A percentile compares a stretch with the other conserved stretches of the same genome.
Conservation (phyloP, 2,888 invertebrate species). For the Aleiodes testaceus region DNA sequence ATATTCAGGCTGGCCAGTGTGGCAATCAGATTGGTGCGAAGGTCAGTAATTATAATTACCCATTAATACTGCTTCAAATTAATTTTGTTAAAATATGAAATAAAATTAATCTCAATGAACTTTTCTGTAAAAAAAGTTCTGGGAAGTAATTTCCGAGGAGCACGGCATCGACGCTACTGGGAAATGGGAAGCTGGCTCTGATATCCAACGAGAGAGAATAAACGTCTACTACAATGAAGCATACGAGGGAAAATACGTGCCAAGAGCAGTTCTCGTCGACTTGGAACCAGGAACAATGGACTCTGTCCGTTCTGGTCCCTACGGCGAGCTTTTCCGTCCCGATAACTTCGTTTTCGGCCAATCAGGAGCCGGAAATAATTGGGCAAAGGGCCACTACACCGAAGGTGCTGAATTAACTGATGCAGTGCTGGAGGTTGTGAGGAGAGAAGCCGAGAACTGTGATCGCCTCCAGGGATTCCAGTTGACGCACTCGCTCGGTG, state of each 20-base stretch:
- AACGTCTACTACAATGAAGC: constrained; percentile 79
- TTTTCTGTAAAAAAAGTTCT: constrained; percentile 75
- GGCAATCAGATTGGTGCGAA: constrained; percentile 89
- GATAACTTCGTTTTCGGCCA: constrained; percentile 79
- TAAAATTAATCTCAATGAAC: too few species aligned
- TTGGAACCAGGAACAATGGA: constrained; percentile 83
- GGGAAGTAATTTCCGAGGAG: constrained; percentile 87
- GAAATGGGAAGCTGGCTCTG: constrained; percentile 76
- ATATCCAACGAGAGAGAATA: constrained; percentile 77
- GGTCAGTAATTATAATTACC: constrained; percentile 71
- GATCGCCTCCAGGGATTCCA: constrained; percentile 92
- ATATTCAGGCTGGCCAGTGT: constrained; percentile 89
- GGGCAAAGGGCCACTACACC: constrained; percentile 89
- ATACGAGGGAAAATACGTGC: constrained; percentile 77
- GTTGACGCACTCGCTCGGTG: constrained; percentile 86
- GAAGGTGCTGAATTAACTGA: constrained; percentile 91
- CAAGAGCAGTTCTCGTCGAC: constrained; percentile 78
- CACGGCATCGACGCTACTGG: constrained; percentile 77
- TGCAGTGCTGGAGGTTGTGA: constrained; percentile 86
- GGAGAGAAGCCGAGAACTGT: constrained; percentile 91
- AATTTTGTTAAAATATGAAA: too few species aligned
- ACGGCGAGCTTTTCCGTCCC: constrained; percentile 78
- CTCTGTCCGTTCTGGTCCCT: constrained; percentile 78
- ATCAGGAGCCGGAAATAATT: constrained; percentile 72
- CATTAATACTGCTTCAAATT: too few species aligned